These are phyloP conservation scores for Sebastes steindachneri DNA, from an alignment of 2,797 vertebrate genomes.

Conservation along the genomic window DNA sequence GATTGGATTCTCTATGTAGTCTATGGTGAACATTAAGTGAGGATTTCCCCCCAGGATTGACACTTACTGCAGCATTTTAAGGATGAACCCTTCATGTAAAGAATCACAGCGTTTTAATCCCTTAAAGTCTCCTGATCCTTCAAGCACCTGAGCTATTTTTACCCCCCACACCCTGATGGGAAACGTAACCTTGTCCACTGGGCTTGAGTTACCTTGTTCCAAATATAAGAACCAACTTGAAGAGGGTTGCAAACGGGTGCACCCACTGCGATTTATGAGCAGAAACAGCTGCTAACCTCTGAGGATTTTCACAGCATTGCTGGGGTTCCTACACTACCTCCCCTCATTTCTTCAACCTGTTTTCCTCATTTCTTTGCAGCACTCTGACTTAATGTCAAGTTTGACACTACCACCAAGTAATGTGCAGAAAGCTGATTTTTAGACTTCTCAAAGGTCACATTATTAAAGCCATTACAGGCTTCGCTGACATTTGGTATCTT, in stretches of 20 bases:
- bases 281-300: conserved; percentile 78
- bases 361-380: conserved; percentile 6
- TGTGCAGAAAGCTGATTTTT: not conserved
- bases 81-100: conserved; percentile 2
- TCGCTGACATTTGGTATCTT: conserved; percentile 33
- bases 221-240: conserved; percentile 76
- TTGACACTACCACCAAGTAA: not conserved
- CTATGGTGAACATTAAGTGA: not conserved
- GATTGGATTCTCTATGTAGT: not conserved
- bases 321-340: conserved; percentile 14
- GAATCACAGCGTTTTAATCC: conserved; percentile 52
- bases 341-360: not conserved
- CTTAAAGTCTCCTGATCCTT: conserved; percentile 57
- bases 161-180: conserved; percentile 28
- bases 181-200: conserved; percentile 57
- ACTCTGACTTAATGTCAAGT: not conserved
- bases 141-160: conserved; percentile 79
- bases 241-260: conserved; percentile 44
- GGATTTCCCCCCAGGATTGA: too few relatives aligned
- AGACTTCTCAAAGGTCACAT: conserved; percentile 14
- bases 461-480: not conserved
- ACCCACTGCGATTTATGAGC: conserved; percentile 52
- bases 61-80: not conserved
- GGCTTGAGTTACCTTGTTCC: conserved; percentile 77
- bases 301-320: conserved; percentile 58